phyloP scores from a whole-genome alignment of 2,113 vertebrate species.

The Pelecanoides urinatrix region DNA sequence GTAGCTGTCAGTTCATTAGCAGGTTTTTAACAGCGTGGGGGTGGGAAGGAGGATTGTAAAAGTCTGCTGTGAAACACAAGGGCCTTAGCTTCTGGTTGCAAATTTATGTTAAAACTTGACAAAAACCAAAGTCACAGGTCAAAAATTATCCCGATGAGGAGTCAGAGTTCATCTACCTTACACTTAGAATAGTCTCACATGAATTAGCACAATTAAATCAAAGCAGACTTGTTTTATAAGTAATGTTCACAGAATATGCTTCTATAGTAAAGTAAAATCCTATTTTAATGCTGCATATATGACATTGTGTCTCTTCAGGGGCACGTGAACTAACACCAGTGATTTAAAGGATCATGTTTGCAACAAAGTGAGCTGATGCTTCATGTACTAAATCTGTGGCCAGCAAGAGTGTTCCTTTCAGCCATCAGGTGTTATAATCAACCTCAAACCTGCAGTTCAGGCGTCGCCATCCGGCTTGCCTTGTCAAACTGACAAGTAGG shows the following conservation, averaged over 20 bases:
- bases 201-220: background rate
- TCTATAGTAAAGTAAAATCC: background rate
- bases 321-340: background rate
- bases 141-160: background rate
- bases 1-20: background rate
- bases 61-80: background rate
- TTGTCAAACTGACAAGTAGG: background rate
- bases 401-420: background rate
- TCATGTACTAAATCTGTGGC: background rate
- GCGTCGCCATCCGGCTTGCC: background rate
- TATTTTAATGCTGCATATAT: background rate
- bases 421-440: background rate
- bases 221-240: background rate
- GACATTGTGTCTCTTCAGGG: rapidly evolving
- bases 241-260: background rate
- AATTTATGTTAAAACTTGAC: background rate
- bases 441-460: background rate
- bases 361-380: background rate
- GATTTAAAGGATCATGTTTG: background rate
- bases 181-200: background rate
- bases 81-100: background rate
- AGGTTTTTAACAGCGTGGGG: background rate
- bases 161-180: background rate
- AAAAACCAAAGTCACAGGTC: background rate
- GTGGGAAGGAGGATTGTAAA: background rate